Evolutionary conservation across 1,140 invertebrate genomes (phyloP), one percentile per base, ranked within the genome.

Genomic region (Scylla paramamosain): DNA sequence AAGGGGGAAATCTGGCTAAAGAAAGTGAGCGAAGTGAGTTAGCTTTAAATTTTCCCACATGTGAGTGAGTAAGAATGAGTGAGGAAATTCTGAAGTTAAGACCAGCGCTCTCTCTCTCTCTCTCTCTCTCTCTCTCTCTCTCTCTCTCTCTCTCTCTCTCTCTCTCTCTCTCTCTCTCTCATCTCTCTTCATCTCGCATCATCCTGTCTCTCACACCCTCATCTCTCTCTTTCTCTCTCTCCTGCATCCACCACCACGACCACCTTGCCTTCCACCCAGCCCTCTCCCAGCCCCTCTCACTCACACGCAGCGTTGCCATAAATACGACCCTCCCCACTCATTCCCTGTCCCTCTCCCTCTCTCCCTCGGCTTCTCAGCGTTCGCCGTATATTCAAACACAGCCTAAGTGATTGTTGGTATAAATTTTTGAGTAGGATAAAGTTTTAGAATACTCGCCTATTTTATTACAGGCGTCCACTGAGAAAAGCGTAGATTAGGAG

Each of bases 321-420:
- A 59, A 59, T 59, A 59, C 52, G 16, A 59, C 3, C 28, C 48
- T 92, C 45, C 28, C 59, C 52, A 2, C 52, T 14, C 52, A 7
- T 25, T 32, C 91, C 32, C n/a, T 14, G 52, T 20, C 52, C 12
- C 91, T 29, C 90, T n/a, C 67, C 1, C 52, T 4, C 52, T 67
- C 31, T 16, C 52, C 16, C 31, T 67, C 52, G 12, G n/a, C 52
- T 48, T 31, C 20, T 67, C 14, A 8, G 4, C n/a, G 2, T 7
- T 39, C 39, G 4, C 88, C 45, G 45, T 48, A 32, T 90, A n/a
- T 39, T 20, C 87, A 6, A 29, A 6, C 87, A 4, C 10, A n/a
- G n/a, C 32, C 87, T 77, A 77, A 77, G 67, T 77, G 67, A 77
- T 77, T 77, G 67, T 77, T 77, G 67, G 67, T n/a, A n/a, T 77